These are phyloP conservation scores for Gyrodactylus bullatarudis DNA, from an alignment of 1,140 invertebrate species.

Conservation along the genomic window DNA sequence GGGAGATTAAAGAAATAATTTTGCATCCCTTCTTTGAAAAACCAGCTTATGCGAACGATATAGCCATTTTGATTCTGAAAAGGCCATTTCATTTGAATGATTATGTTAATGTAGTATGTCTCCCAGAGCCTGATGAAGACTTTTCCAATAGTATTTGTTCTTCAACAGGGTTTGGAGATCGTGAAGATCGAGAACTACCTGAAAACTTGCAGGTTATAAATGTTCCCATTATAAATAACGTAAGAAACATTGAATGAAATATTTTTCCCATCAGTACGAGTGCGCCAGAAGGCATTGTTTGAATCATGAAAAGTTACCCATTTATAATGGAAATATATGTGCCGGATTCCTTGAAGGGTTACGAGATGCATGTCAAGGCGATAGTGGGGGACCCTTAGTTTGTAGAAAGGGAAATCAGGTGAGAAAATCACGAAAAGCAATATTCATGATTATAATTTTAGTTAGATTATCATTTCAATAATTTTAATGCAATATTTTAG, in stretches of 20 bases:
- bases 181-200: neutral
- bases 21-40: neutral
- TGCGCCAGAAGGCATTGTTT: neutral
- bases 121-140: neutral
- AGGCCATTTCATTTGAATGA: neutral
- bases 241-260: neutral
- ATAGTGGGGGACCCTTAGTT: constrained; percentile 2
- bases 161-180: neutral
- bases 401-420: neutral
- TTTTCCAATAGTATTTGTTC: neutral
- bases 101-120: neutral
- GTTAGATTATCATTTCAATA: neutral
- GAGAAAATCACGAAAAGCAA: neutral
- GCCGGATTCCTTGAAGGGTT: neutral
- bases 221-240: neutral
- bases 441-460: neutral
- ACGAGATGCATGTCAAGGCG: constrained; percentile 4
- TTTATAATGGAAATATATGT: neutral
- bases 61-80: neutral
- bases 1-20: neutral
- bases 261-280: neutral
- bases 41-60: neutral
- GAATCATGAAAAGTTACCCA: neutral
- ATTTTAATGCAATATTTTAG: neutral
- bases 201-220: neutral